A percentile compares a stretch with the other conserved stretches of the same genome.
phyloP scores from a whole-genome alignment of 2,888 invertebrate species.

The Urechis unicinctus region DNA sequence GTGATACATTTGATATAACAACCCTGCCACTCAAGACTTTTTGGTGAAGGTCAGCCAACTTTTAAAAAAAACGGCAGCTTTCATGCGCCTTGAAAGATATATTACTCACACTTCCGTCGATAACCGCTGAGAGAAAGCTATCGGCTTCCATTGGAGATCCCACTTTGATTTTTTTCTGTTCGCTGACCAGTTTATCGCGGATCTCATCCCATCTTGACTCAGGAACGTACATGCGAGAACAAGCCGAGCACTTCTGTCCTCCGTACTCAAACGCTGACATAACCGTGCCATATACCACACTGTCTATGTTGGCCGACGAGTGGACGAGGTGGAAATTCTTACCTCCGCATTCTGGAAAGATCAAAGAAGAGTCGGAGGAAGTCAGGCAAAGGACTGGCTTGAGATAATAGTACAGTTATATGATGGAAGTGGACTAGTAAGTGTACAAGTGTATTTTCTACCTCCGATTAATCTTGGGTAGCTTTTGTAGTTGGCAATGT shows the following conservation, averaged over 20 bases:
- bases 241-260: slow-evolving; percentile 98
- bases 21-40: too few species aligned
- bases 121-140: slow-evolving; percentile 88
- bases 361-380: background rate
- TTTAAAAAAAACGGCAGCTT: too few species aligned
- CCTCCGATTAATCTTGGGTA: slow-evolving; percentile 82
- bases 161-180: slow-evolving; percentile 70
- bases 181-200: slow-evolving; percentile 62
- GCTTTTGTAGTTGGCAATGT: slow-evolving; percentile 74
- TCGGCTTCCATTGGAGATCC: slow-evolving; percentile 70
- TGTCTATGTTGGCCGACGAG: slow-evolving; percentile 74
- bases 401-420: too few species aligned
- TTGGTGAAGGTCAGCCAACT: too few species aligned
- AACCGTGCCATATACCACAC: slow-evolving; percentile 78
- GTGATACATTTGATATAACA: too few species aligned
- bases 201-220: slow-evolving; percentile 75
- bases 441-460: too few species aligned
- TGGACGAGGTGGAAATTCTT: slow-evolving; percentile 99
- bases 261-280: slow-evolving; percentile 82
- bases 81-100: background rate
- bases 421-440: too few species aligned
- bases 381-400: background rate
- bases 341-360: slow-evolving; percentile 85
- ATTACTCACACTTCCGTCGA: slow-evolving; percentile 70
- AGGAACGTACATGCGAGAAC: slow-evolving; percentile 93